Base-by-base conservation (phyloP, 2,113 vertebrate genomes). In the Manacus vitellinus region DNA sequence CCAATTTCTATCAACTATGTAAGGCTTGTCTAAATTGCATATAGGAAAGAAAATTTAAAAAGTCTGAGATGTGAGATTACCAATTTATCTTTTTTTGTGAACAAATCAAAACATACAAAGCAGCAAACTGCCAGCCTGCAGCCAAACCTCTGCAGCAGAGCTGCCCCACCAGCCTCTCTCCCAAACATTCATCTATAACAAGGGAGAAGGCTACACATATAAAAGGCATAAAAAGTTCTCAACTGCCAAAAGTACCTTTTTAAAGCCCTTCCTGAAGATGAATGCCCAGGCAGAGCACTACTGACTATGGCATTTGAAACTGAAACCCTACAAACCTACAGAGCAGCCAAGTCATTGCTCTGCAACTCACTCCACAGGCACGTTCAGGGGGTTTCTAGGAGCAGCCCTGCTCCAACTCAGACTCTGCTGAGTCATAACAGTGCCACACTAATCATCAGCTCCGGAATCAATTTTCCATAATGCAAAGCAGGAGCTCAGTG, bases 381-480 rank as follows among this genome's bases (percentile, higher is more conserved):
- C 37, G 2, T 74, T 77, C 24, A 81, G 80, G 92, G 88, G 89
- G 80, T 66, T 90, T 89, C 89, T 91, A 91, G 74, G 91, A 95
- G 89, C 71, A 95, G 62, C 43, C 65, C 77, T 61, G 70, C 76
- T 74, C 77, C 85, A 70, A 37, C 88, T 81, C 49, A 70, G 78
- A 67, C 62, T 81, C 77, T 94, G 94, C 92, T 92, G 94, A 96
- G 92, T 94, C 96, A 94, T 65, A 86, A 91, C 85, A 76, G 73
- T 81, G 86, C 74, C 88, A 91, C 10, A 6, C 76, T 72, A 37
- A 94, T 66, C 58, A 82, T 23, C 87, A 94, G 87, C 27, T 7
- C 87, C 74, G 68, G 17, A 89, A 95, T 91, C 91, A 90, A 83
- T 88, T 87, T 90, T 83, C 83, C 63, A 68, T 74, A 82, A 94